These are phyloP conservation scores for Mionectes macconnelli DNA, from an alignment of 2,113 vertebrate species.

Conservation along the genomic window DNA sequence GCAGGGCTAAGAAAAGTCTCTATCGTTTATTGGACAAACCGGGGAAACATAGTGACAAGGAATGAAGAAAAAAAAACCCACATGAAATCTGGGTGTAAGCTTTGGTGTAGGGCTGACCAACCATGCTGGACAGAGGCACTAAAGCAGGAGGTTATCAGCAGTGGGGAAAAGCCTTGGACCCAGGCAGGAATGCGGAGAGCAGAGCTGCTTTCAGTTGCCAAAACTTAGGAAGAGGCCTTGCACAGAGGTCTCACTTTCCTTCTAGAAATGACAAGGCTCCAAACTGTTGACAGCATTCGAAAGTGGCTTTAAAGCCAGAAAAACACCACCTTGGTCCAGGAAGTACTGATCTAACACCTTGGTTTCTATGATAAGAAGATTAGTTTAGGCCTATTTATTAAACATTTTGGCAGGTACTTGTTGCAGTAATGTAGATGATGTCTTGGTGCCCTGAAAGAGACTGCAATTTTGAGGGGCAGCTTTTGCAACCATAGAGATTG, in stretches of 20 bases:
- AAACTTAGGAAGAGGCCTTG: background rate
- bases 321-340: background rate
- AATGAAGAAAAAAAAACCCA: background rate
- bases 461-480: background rate
- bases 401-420: background rate
- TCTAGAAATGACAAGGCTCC: background rate
- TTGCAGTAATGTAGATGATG: background rate
- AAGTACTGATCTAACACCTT: background rate
- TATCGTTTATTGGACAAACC: background rate
- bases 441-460: background rate
- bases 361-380: background rate
- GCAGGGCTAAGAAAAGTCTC: background rate
- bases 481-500: background rate
- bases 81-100: too few species aligned
- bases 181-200: background rate
- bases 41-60: background rate
- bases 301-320: background rate
- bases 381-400: background rate
- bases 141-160: background rate
- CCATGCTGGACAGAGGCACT: too few species aligned
- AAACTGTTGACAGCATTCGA: background rate
- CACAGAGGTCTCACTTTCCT: background rate
- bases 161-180: background rate
- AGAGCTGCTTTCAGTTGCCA: background rate
- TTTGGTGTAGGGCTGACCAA: too few species aligned